phyloP scores from a whole-genome alignment of 2,888 invertebrate species.

The Pimpla rufipes region DNA sequence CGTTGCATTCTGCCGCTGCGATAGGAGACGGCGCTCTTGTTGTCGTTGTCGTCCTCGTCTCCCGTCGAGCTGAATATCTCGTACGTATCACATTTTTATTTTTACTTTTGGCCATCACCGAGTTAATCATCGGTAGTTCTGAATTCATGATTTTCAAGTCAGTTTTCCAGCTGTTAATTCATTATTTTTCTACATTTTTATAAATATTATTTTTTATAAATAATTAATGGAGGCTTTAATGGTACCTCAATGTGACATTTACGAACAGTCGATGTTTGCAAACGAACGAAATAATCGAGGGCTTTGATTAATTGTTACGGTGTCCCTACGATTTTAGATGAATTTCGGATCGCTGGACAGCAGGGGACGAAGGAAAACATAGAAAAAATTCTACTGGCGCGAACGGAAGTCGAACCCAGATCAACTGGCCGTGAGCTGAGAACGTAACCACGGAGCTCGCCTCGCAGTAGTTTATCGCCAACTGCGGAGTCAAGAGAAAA shows the following conservation, averaged over 20 bases:
- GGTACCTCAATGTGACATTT: no score
- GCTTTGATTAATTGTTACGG: no score
- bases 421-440: neutral
- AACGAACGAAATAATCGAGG: no score
- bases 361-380: neutral
- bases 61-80: neutral
- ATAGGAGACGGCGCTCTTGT: conserved; percentile 16
- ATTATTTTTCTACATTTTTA: neutral
- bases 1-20: neutral
- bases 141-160: no score
- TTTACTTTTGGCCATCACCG: neutral
- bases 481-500: conserved; percentile 14
- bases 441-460: neutral
- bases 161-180: no score
- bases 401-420: neutral
- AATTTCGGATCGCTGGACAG: no score
- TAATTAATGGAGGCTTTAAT: no score
- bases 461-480: neutral
- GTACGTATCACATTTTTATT: neutral
- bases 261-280: no score
- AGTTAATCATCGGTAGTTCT: neutral
- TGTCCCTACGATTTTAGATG: no score
- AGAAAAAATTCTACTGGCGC: neutral
- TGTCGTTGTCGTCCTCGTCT: neutral
- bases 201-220: neutral